A percentile compares a stretch with the other conserved stretches of the same genome.
Conservation (phyloP, 1,140 invertebrate species). For the Cydia strobilella region DNA sequence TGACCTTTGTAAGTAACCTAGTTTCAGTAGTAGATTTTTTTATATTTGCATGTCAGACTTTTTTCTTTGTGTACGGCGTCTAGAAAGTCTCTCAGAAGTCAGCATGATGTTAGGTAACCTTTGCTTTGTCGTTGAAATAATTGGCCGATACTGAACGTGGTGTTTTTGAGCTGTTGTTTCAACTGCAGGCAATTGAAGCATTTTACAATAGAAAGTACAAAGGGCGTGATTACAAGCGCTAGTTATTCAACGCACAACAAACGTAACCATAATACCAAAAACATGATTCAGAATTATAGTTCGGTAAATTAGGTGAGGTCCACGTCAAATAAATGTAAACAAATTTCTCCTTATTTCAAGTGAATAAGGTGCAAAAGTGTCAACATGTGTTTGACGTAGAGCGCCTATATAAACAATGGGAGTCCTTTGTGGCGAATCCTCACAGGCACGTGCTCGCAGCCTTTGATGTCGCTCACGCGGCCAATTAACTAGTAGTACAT, state of each 20-base stretch:
- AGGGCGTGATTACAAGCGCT: neutral
- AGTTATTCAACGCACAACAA: neutral
- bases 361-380: neutral
- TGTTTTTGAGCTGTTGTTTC: too few relatives aligned
- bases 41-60: too few relatives aligned
- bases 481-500: conserved; percentile 1
- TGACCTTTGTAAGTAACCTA: too few relatives aligned
- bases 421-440: conserved; percentile 6
- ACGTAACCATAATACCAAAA: neutral
- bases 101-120: too few relatives aligned
- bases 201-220: neutral
- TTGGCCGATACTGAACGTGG: too few relatives aligned
- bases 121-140: too few relatives aligned
- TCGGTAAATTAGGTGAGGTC: neutral
- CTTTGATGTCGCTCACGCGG: conserved; percentile 19
- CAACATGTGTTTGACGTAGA: neutral
- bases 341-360: neutral
- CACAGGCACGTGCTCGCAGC: neutral
- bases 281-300: neutral
- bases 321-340: neutral
- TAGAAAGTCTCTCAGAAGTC: too few relatives aligned
- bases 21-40: too few relatives aligned
- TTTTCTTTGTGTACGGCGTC: too few relatives aligned
- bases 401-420: neutral
- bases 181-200: neutral